phyloP scores from a whole-genome alignment of 2,113 vertebrate genomes.

The Sturnira hondurensis region DNA sequence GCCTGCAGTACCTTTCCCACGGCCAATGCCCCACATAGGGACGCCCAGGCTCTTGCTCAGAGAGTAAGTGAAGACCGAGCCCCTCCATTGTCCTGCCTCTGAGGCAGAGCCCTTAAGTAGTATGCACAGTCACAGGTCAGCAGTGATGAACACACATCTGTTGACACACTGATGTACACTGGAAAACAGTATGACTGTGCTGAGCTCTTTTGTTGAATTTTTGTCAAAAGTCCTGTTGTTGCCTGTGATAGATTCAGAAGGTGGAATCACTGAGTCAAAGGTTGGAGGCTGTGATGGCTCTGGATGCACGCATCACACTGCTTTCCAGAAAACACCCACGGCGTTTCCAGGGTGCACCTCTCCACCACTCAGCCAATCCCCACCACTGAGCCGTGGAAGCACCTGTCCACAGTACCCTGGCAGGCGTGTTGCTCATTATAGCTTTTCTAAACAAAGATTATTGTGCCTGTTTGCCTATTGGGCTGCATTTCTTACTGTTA shows the following conservation, averaged over 20 bases:
- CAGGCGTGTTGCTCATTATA: rapidly evolving
- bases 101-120: neutral
- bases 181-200: neutral
- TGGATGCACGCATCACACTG: no score
- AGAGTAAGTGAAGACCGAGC: neutral
- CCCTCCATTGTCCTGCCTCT: neutral
- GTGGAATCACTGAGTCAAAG: neutral
- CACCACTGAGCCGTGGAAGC: neutral
- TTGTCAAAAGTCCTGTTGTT: neutral
- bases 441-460: neutral
- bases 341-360: no score
- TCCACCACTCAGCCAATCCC: neutral
- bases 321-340: neutral
- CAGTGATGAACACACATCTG: neutral
- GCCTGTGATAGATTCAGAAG: neutral
- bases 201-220: neutral
- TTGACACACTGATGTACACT: neutral
- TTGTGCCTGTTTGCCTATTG: neutral
- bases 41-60: neutral
- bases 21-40: neutral
- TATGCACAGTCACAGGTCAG: neutral
- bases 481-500: neutral
- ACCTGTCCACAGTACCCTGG: neutral
- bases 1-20: neutral
- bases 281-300: neutral